These are phyloP conservation scores for Crematogaster levior DNA, from an alignment of 2,888 invertebrate genomes.

Conservation along the genomic window DNA sequence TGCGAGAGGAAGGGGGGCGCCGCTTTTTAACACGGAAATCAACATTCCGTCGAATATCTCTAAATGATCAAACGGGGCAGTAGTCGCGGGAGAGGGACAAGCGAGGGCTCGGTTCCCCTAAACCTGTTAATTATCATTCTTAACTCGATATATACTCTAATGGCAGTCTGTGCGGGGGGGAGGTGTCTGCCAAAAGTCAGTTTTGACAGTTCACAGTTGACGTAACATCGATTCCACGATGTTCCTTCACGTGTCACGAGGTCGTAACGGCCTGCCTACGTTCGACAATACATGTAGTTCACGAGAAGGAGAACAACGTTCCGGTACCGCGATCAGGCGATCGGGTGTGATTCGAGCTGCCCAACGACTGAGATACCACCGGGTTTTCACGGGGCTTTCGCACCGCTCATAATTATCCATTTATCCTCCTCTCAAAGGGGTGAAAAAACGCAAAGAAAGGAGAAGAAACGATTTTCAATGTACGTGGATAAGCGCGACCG, in stretches of 20 bases:
- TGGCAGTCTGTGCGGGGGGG: slow-evolving; percentile 75
- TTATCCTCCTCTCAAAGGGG: neutral
- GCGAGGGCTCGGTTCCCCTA: slow-evolving; percentile 39
- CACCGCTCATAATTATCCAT: neutral
- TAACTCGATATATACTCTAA: slow-evolving; percentile 66
- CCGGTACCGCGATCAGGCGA: neutral
- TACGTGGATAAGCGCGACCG: neutral
- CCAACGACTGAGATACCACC: slow-evolving; percentile 72
- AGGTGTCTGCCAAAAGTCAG: slow-evolving; percentile 63
- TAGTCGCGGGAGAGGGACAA: slow-evolving; percentile 38
- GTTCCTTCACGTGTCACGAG: slow-evolving; percentile 15
- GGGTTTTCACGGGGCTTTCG: slow-evolving; percentile 60
- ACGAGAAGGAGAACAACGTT: neutral
- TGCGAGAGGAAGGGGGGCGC: neutral
- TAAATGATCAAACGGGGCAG: neutral
- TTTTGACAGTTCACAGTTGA: slow-evolving; percentile 63
- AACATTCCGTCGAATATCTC: slow-evolving; percentile 7
- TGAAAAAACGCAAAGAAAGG: neutral
- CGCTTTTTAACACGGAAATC: slow-evolving; percentile 15
- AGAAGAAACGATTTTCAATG: neutral
- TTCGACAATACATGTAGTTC: neutral
- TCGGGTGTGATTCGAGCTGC: slow-evolving; percentile 70
- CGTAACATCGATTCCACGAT: slow-evolving; percentile 66
- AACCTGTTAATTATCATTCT: slow-evolving; percentile 47
- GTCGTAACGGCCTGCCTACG: neutral